Evolutionary conservation across 1,140 invertebrate genomes (phyloP).

Genomic region (Cyclargus thomasi): DNA sequence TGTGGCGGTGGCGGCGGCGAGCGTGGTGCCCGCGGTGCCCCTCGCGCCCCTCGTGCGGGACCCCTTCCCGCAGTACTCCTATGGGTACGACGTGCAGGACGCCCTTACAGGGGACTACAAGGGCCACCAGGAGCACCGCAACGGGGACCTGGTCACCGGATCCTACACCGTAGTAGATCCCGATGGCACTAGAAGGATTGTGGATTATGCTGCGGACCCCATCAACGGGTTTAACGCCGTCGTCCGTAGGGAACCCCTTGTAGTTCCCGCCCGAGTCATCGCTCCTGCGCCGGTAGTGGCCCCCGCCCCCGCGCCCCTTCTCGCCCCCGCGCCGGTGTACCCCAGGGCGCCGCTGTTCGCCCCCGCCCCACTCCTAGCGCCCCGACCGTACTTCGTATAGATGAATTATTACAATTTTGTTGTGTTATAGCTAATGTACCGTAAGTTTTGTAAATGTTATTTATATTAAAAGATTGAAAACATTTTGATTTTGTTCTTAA

Average conservation of each 20-base stretch:
- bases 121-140: constrained; percentile 77
- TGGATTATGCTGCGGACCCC: constrained; percentile 77
- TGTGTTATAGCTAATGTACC: constrained; percentile 52
- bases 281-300: constrained; percentile 47
- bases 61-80: constrained; percentile 78
- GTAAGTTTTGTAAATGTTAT: constrained; percentile 61
- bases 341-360: constrained; percentile 37
- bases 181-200: constrained; percentile 76
- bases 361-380: constrained; percentile 44
- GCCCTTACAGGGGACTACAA: constrained; percentile 79
- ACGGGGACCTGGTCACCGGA: constrained; percentile 78
- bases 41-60: constrained; percentile 62
- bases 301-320: constrained; percentile 30
- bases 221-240: constrained; percentile 80
- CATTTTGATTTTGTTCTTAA: constrained; percentile 23
- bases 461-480: constrained; percentile 59
- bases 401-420: constrained; percentile 71
- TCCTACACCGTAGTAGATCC: constrained; percentile 77
- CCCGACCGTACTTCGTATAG: constrained; percentile 61
- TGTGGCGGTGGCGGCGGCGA: no score
- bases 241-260: constrained; percentile 64
- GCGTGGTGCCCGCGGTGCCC: constrained; percentile 28
- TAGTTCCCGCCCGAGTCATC: constrained; percentile 46
- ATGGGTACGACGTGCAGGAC: constrained; percentile 78
- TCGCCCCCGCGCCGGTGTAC: constrained; percentile 35